Conservation (phyloP, 2,888 invertebrate species). For the Eupsilia transversa region DNA sequence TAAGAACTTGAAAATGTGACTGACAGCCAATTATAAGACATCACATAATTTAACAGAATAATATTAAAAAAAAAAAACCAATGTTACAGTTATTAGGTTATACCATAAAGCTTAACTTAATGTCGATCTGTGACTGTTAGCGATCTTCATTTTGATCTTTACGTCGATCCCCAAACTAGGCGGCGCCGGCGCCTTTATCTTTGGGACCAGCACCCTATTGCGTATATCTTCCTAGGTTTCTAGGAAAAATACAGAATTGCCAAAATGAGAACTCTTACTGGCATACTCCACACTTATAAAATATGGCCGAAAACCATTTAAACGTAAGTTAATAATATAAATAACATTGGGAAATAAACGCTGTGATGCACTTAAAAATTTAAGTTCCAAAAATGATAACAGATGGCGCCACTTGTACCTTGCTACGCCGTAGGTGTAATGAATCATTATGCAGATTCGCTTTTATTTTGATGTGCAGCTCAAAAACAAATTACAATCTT, state of each 20-base stretch:
- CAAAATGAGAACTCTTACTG: background rate
- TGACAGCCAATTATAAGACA: too few species aligned
- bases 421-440: background rate
- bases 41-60: too few species aligned
- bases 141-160: too few species aligned
- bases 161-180: too few species aligned
- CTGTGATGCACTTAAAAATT: background rate
- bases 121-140: too few species aligned
- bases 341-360: background rate
- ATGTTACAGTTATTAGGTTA: too few species aligned
- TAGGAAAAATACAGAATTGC: background rate
- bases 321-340: background rate
- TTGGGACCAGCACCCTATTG: too few species aligned
- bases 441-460: constrained; percentile 22
- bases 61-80: too few species aligned
- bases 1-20: too few species aligned
- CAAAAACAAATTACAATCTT: constrained; percentile 34
- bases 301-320: background rate
- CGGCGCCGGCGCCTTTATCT: too few species aligned
- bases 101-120: too few species aligned
- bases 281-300: background rate
- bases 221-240: background rate
- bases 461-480: constrained; percentile 40
- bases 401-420: constrained; percentile 67
- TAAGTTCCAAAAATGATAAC: constrained; percentile 40